Conservation (phyloP, 2,113 vertebrate genomes). For the Meriones unguiculatus region DNA sequence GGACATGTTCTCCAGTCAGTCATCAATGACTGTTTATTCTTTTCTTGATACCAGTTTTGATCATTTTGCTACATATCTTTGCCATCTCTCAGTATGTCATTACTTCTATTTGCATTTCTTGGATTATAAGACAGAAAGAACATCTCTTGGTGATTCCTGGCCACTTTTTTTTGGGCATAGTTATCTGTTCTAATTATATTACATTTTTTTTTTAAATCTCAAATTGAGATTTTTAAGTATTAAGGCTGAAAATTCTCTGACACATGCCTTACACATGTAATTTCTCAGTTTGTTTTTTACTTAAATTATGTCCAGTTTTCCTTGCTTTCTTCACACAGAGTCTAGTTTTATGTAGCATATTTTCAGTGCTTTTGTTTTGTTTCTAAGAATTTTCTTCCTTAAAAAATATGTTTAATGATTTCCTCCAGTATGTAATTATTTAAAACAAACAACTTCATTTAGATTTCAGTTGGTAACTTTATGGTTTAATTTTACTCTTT, state of each 20-base stretch:
- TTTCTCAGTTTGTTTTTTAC: conserved; percentile 39
- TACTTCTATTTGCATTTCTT: conserved; percentile 36
- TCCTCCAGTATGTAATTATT: not conserved
- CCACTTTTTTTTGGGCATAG: conserved; percentile 11
- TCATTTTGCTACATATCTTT: not conserved
- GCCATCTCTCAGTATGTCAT: not conserved
- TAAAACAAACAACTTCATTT: not conserved
- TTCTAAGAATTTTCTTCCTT: conserved; percentile 35
- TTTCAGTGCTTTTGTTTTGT: conserved; percentile 22
- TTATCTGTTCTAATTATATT: not conserved
- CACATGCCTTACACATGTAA: conserved; percentile 5
- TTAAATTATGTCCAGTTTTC: not conserved
- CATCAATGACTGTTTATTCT: not conserved
- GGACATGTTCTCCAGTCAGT: not conserved
- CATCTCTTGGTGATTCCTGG: not conserved
- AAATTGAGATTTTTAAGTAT: conserved; percentile 4
- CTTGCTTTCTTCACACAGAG: not conserved
- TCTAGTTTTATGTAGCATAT: conserved; percentile 12
- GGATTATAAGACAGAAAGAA: not conserved
- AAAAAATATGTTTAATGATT: not conserved
- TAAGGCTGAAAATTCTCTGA: not conserved
- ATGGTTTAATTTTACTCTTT: conserved; percentile 40
- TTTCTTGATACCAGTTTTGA: conserved; percentile 17
- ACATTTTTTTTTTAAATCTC: not conserved
- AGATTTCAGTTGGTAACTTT: conserved; percentile 58